Evolutionary conservation across 2,113 vertebrate genomes (phyloP), one percentile per base, ranked within the genome.

Genomic region (Lophura nycthemera): DNA sequence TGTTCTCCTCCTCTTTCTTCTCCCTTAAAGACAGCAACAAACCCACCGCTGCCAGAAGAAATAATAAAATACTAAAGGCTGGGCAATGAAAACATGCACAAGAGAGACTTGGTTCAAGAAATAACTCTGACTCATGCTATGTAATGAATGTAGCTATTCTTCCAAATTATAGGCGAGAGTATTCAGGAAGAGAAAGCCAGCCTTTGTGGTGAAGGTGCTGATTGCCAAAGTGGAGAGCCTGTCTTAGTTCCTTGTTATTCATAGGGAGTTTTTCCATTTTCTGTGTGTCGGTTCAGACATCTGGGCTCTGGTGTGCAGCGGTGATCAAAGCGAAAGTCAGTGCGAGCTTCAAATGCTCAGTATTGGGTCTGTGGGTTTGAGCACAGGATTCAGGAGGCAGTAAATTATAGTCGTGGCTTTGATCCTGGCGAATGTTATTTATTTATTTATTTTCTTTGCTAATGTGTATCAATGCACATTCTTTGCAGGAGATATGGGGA

Each of bases 331-430:
- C 74, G 50, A 42, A 42, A 74, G 70, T 75, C 0, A 0, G 60
- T 63, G 64, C 19, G 36, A 93, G 75, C 74, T 79, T 76, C 0
- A 2, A 61, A 57, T 79, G 72, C 13, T 63, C 43, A 66, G 30
- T 72, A 43, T 32, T 40, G 56, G 77, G 30, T 74, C 60, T 50
- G 24, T 0, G 0, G 56, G 34, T 72, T 66, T 59, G 45, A 96
- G 45, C 13, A 40, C 21, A 59, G 67, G 73, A 83, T 66, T 73
- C 72, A 67, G 16, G 24, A 61, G 61, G 21, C 30, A 13, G 74
- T 93, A 45, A 89, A 90, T 91, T 63, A 13, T 11, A 54, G 36
- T 38, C 22, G 40, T 91, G 92, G 42, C 81, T 92, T 71, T 77
- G 71, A 64, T 77, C 63, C 63, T 80, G 59, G 56, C 50, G 84